Evolutionary conservation across 2,888 invertebrate genomes (phyloP).

Genomic region (Noctua janthe): DNA sequence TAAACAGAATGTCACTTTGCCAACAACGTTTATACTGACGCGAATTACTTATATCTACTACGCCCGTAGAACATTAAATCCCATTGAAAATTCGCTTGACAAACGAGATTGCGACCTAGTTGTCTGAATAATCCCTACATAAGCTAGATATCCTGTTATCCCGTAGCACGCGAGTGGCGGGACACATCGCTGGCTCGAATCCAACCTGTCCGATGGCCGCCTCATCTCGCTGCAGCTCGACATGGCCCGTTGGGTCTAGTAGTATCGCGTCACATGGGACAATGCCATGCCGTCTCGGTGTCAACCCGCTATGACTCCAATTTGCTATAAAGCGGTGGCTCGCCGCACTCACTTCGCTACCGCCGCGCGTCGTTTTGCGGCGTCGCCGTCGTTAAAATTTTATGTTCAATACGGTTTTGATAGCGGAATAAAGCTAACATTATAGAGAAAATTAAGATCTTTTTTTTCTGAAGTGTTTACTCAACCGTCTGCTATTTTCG

Average conservation of each 20-base stretch:
- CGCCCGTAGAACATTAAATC: slow-evolving; percentile 56
- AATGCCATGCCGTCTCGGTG: slow-evolving; percentile 68
- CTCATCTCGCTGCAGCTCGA: slow-evolving; percentile 64
- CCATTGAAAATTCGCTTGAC: slow-evolving; percentile 68
- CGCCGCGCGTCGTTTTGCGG: slow-evolving; percentile 54
- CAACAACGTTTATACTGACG: slow-evolving; percentile 28
- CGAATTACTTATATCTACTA: slow-evolving; percentile 56
- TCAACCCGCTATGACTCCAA: slow-evolving; percentile 71
- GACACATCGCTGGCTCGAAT: slow-evolving; percentile 80
- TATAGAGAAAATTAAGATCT: slow-evolving; percentile 54
- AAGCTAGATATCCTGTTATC: slow-evolving; percentile 77
- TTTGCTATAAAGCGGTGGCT: slow-evolving; percentile 68
- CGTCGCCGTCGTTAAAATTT: slow-evolving; percentile 64
- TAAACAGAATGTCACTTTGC: slow-evolving; percentile 16
- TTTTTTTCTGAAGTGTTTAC: slow-evolving; percentile 56
- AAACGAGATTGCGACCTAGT: slow-evolving; percentile 75
- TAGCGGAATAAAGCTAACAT: slow-evolving; percentile 55
- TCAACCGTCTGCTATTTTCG: slow-evolving; percentile 53
- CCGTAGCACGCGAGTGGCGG: slow-evolving; percentile 69
- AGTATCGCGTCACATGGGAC: slow-evolving; percentile 74
- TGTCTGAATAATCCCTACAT: slow-evolving; percentile 75
- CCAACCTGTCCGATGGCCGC: slow-evolving; percentile 76
- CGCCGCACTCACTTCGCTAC: slow-evolving; percentile 54
- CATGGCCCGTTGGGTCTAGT: slow-evolving; percentile 67
- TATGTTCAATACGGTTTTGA: slow-evolving; percentile 63